These are phyloP conservation scores for Corvus moneduloides DNA, from an alignment of 2,113 vertebrate genomes.

Conservation along the genomic window DNA sequence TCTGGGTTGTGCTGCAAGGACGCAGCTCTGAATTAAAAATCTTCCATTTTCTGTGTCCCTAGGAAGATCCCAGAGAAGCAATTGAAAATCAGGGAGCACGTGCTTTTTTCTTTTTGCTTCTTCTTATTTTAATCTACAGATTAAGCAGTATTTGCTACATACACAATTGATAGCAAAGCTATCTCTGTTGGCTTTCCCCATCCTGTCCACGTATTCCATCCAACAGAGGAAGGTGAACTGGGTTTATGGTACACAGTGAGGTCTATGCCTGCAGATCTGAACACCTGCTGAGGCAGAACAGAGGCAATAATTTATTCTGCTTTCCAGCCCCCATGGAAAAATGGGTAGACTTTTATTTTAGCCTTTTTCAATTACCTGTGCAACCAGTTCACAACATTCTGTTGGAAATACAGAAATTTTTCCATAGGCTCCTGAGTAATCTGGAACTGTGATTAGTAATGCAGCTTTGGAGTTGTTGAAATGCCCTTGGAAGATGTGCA, in stretches of 20 bases:
- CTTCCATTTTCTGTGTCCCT: not conserved
- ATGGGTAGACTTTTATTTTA: not conserved
- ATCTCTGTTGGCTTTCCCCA: not conserved
- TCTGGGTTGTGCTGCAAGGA: not conserved
- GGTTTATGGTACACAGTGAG: not conserved
- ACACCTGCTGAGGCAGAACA: not conserved
- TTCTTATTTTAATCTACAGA: not conserved
- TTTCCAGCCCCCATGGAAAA: not conserved
- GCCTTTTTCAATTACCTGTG: not conserved
- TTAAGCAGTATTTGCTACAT: not conserved
- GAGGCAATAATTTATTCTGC: not conserved
- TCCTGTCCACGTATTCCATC: not conserved
- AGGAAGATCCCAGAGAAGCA: not conserved
- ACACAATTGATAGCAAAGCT: not conserved
- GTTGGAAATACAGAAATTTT: not conserved
- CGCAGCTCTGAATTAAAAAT: not conserved
- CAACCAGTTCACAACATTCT: not conserved
- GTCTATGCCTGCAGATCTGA: not conserved
- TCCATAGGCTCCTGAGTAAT: not conserved
- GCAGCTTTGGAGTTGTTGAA: not conserved
- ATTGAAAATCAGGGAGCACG: not conserved
- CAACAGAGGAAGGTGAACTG: not conserved
- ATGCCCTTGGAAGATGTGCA: not conserved
- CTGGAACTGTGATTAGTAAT: not conserved
- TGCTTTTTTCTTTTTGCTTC: not conserved